phyloP scores from a whole-genome alignment of 2,113 vertebrate genomes.

The Grus americana region DNA sequence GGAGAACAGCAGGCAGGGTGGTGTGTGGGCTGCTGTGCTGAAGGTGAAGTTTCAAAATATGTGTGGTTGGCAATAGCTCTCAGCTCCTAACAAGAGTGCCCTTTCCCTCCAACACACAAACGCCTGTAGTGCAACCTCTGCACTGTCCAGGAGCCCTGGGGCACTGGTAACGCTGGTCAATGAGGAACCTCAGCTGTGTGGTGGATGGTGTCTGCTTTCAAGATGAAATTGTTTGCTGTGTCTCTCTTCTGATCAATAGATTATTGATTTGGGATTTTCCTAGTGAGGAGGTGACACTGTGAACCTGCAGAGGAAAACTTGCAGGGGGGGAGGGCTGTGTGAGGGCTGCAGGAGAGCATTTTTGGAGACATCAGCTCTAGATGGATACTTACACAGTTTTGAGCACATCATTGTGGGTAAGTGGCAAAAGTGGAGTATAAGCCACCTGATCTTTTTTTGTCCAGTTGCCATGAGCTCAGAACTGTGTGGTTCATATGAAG shows the following conservation, averaged over 20 bases:
- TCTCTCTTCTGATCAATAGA: background rate
- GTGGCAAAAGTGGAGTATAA: background rate
- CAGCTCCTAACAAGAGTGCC: background rate
- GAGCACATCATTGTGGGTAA: background rate
- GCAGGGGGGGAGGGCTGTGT: background rate
- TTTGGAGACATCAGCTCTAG: background rate
- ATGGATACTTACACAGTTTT: background rate
- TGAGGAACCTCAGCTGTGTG: background rate
- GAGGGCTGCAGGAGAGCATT: background rate
- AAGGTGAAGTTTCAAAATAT: background rate
- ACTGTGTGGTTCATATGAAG: background rate
- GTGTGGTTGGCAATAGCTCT: background rate
- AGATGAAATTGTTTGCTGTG: background rate
- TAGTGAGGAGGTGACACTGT: background rate
- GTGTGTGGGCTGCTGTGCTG: background rate
- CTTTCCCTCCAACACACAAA: background rate
- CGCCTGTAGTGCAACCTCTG: rapidly evolving
- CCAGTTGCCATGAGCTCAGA: background rate
- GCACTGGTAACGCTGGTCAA: background rate
- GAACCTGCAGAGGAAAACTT: background rate
- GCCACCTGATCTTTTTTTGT: background rate
- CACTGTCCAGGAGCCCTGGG: no score
- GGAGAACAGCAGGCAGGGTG: background rate
- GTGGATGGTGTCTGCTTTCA: background rate
- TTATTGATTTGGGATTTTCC: background rate